Percentiles rank a stretch among this genome's conserved stretches.
Evolutionary conservation across 2,113 vertebrate genomes (phyloP).

Genomic region (Callorhinus ursinus): DNA sequence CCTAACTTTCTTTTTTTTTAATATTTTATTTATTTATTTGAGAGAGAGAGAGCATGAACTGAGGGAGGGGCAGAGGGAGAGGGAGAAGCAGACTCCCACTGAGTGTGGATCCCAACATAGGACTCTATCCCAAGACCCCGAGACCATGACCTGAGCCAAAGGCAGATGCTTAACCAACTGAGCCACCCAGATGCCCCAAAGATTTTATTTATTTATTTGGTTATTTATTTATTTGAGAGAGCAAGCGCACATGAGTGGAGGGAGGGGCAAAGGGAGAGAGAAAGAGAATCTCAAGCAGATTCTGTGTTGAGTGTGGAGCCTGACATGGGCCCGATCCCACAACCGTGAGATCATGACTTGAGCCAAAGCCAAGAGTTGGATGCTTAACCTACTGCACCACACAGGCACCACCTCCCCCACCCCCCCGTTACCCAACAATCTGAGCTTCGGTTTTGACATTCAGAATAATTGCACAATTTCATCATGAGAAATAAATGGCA

Average conservation of each 20-base stretch:
- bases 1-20: background rate
- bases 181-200: background rate
- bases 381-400: background rate
- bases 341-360: background rate
- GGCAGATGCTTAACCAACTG: background rate
- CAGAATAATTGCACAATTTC: background rate
- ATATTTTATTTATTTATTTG: background rate
- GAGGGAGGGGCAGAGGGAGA: background rate
- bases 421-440: background rate
- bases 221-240: background rate
- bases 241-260: background rate
- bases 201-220: background rate
- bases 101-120: background rate
- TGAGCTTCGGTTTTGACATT: background rate
- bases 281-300: background rate
- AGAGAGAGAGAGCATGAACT: background rate
- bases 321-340: background rate
- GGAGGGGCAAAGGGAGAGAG: background rate
- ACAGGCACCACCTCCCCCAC: background rate
- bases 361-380: background rate
- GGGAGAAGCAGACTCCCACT: background rate
- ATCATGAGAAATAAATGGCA: conserved; percentile 4
- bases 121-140: background rate
- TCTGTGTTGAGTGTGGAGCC: background rate
- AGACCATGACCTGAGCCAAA: background rate